Percentiles rank a stretch among this genome's conserved stretches.
Evolutionary conservation across 2,797 vertebrate genomes (phyloP).

Genomic region (Percopsis omiscomaycus): DNA sequence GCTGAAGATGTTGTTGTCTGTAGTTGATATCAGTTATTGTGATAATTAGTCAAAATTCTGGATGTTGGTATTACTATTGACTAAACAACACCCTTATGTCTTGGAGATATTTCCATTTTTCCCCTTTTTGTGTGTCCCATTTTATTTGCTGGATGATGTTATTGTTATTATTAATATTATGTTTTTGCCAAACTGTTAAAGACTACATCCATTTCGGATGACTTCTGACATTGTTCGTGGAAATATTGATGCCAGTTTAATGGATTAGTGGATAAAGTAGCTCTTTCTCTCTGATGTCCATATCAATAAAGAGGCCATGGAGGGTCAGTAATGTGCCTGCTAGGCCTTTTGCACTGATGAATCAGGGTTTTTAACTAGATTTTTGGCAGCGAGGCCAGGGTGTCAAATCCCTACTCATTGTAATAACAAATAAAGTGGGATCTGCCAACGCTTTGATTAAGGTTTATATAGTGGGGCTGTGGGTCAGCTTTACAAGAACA

Average conservation of each 20-base stretch:
- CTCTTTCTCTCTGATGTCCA: slow-evolving; percentile 35
- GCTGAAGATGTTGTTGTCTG: too few species aligned
- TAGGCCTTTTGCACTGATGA: slow-evolving; percentile 73
- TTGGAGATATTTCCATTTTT: too few species aligned
- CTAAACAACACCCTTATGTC: too few species aligned
- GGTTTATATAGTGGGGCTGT: slow-evolving; percentile 70
- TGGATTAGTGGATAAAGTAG: slow-evolving; percentile 38
- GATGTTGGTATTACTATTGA: too few species aligned
- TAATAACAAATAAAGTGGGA: slow-evolving; percentile 66
- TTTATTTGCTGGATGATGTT: background rate
- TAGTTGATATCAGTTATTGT: too few species aligned
- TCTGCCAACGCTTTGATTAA: slow-evolving; percentile 65
- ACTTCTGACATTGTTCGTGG: slow-evolving; percentile 47
- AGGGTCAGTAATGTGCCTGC: slow-evolving; percentile 71
- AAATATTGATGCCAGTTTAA: slow-evolving; percentile 53
- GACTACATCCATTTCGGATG: slow-evolving; percentile 53
- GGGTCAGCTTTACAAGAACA: slow-evolving; percentile 50
- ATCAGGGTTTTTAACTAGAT: slow-evolving; percentile 74
- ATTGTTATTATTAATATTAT: background rate
- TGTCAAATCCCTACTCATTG: slow-evolving; percentile 69
- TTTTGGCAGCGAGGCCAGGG: slow-evolving; percentile 63
- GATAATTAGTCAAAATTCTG: too few species aligned
- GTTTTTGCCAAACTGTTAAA: slow-evolving; percentile 3
- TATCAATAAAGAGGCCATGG: slow-evolving; percentile 60
- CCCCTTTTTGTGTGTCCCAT: too few species aligned